Percentiles rank a stretch among this genome's conserved stretches.
phyloP scores from a whole-genome alignment of 2,888 invertebrate species.

The Tenthredo distinguenda region DNA sequence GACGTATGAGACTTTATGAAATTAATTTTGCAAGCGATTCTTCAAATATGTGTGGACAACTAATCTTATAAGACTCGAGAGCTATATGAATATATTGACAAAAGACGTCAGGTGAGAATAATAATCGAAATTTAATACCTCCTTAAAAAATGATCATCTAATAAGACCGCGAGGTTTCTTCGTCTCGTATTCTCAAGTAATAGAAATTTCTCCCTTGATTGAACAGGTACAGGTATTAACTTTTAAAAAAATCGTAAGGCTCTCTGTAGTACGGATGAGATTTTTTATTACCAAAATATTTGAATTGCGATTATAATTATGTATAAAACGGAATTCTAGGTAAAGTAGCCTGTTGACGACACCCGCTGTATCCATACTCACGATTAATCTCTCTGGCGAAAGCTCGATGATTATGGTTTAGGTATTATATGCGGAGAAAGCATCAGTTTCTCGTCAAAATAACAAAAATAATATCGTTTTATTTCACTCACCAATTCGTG shows the following conservation, averaged over 20 bases:
- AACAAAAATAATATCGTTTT: not conserved
- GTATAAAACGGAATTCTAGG: not conserved
- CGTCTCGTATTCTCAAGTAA: not conserved
- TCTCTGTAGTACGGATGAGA: not conserved
- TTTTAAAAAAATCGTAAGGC: not conserved
- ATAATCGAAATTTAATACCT: not conserved
- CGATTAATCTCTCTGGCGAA: conserved; percentile 37
- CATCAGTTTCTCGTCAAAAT: conserved; percentile 4
- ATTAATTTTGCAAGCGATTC: not conserved
- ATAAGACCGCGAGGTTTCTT: not conserved
- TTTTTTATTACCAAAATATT: not conserved
- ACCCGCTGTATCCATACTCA: not conserved
- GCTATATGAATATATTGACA: too few species aligned
- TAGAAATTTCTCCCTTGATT: not conserved
- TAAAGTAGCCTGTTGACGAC: not conserved
- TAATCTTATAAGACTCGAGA: too few species aligned
- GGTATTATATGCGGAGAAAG: conserved; percentile 14
- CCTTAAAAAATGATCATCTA: not conserved
- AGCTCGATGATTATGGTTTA: conserved; percentile 23
- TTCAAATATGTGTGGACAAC: not conserved
- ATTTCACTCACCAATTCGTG: not conserved
- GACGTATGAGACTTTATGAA: not conserved
- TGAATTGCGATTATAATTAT: not conserved
- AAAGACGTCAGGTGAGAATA: too few species aligned
- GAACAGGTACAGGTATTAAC: not conserved